A percentile compares a stretch with the other conserved stretches of the same genome.
These are phyloP conservation scores for Holothuria glaberrima DNA, from an alignment of 35 echinoderm and acorn worm species.

Conservation along the genomic window DNA sequence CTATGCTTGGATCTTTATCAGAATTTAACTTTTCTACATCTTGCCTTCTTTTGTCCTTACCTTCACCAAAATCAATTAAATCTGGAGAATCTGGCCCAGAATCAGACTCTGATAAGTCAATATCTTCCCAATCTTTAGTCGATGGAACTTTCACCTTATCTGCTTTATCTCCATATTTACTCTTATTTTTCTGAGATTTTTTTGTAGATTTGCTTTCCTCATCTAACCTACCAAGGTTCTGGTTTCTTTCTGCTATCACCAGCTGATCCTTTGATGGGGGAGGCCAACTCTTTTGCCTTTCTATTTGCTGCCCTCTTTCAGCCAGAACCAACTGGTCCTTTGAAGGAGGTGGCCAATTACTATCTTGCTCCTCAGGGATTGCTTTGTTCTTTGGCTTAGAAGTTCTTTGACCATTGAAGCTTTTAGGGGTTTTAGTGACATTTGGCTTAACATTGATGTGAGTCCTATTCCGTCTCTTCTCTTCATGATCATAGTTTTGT, in stretches of 20 bases:
- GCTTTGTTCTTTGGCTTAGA: conserved; percentile 4
- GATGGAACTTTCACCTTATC: not conserved
- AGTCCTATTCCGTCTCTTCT: conserved; percentile 47
- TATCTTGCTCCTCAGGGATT: conserved; percentile 2
- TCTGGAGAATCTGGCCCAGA: conserved; percentile 13
- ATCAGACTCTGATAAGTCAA: conserved; percentile 34
- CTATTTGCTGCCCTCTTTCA: not conserved
- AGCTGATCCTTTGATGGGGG: conserved; percentile 37
- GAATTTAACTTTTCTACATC: not conserved
- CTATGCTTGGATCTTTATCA: conserved; percentile 40
- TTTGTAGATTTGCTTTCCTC: not conserved
- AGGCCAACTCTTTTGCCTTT: not conserved
- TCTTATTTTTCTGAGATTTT: not conserved
- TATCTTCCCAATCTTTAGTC: conserved; percentile 45
- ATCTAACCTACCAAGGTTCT: not conserved
- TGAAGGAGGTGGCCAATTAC: conserved; percentile 23
- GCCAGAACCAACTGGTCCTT: conserved; percentile 6
- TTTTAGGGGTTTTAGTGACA: conserved; percentile 54
- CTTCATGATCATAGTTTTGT: conserved; percentile 53
- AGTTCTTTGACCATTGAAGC: conserved; percentile 35
- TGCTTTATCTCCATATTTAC: not conserved
- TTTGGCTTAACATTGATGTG: conserved; percentile 67
- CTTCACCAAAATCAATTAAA: conserved; percentile 55
- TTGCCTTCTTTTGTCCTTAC: not conserved
- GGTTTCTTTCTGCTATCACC: conserved; percentile 14